These are phyloP conservation scores for Brachypalpus laphriformis DNA, from an alignment of 2,888 invertebrate species.

Conservation along the genomic window DNA sequence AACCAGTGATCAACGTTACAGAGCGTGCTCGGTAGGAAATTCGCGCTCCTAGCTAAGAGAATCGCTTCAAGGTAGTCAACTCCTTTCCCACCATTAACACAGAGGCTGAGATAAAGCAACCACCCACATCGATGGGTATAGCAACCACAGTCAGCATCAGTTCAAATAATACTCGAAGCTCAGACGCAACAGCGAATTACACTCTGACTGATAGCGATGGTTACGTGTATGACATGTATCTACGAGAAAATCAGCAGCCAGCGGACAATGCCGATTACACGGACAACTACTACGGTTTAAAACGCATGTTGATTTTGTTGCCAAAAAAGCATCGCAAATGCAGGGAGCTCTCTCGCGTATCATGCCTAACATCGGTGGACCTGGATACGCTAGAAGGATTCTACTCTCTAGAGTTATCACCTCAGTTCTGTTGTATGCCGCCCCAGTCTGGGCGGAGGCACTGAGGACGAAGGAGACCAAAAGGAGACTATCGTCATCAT, in stretches of 20 bases:
- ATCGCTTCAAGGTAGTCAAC: slow-evolving; percentile 86
- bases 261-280: slow-evolving; percentile 82
- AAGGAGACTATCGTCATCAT: too few species aligned
- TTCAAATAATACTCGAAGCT: slow-evolving; percentile 20
- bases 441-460: too few species aligned
- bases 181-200: slow-evolving; percentile 34
- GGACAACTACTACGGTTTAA: slow-evolving; percentile 81
- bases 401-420: too few species aligned
- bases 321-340: too few species aligned
- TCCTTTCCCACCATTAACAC: slow-evolving; percentile 83
- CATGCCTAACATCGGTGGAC: too few species aligned
- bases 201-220: slow-evolving; percentile 79
- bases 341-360: too few species aligned
- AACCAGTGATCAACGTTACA: slow-evolving; percentile 81
- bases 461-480: too few species aligned
- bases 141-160: slow-evolving; percentile 37
- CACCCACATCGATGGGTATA: slow-evolving; percentile 27
- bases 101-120: slow-evolving; percentile 80
- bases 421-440: too few species aligned
- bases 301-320: too few species aligned
- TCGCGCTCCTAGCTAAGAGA: slow-evolving; percentile 83
- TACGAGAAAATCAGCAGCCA: slow-evolving; percentile 84
- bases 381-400: too few species aligned
- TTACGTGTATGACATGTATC: slow-evolving; percentile 87
- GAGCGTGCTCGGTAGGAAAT: slow-evolving; percentile 83